Evolutionary conservation across 1,140 invertebrate species (phyloP).

Genomic region (Microplitis mediator): DNA sequence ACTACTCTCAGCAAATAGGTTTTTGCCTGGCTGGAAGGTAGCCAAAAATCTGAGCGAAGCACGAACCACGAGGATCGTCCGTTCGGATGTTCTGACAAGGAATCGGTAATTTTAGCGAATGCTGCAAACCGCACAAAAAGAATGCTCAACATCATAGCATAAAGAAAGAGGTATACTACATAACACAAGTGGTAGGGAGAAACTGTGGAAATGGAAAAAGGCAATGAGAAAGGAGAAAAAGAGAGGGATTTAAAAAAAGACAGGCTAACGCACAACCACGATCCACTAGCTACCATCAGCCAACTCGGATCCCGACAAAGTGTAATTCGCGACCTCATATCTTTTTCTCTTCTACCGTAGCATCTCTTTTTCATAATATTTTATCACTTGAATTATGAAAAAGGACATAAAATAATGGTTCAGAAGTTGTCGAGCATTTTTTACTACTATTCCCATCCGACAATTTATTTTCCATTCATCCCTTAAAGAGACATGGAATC

Average conservation of each 20-base stretch:
- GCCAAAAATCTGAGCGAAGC: slow-evolving; percentile 22
- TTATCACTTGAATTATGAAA: slow-evolving; percentile 15
- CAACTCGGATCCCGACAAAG: slow-evolving; percentile 6
- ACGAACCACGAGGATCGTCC: slow-evolving; percentile 10
- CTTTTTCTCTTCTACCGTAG: background rate
- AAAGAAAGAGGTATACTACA: background rate
- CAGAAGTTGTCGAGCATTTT: slow-evolving; percentile 5
- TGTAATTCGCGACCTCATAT: slow-evolving; percentile 18
- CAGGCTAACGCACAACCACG: background rate
- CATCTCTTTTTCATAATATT: slow-evolving; percentile 13
- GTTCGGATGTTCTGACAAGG: slow-evolving; percentile 16
- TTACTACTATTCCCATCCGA: background rate
- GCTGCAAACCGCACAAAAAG: slow-evolving; percentile 21
- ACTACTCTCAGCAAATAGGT: slow-evolving; percentile 3
- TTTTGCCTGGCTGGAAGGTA: slow-evolving; percentile 6
- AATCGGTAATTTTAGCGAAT: slow-evolving; percentile 26
- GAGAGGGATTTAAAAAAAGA: background rate
- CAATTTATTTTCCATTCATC: slow-evolving; percentile 16
- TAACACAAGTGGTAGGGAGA: background rate
- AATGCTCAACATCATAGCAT: background rate
- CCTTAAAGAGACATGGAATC: background rate
- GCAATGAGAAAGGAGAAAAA: slow-evolving; percentile 9
- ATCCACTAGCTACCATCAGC: background rate
- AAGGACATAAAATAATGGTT: slow-evolving; percentile 19
- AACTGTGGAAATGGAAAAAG: slow-evolving; percentile 1